These are phyloP conservation scores for Drosophila mauritiana DNA, from an alignment of 1,140 invertebrate species.

Conservation along the genomic window DNA sequence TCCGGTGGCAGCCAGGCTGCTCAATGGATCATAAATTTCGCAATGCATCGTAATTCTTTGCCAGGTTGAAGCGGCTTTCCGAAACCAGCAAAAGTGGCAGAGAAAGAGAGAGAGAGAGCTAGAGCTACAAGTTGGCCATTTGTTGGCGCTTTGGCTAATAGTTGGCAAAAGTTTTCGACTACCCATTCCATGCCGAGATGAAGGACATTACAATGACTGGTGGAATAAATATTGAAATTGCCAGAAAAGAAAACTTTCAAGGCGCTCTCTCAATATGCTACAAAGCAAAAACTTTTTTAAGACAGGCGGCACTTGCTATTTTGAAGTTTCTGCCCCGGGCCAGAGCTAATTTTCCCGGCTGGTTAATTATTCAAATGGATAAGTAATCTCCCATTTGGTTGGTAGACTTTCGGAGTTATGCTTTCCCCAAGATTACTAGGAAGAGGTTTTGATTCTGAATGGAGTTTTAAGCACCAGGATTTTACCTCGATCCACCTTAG, in stretches of 20 bases:
- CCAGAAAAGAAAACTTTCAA: constrained; percentile 54
- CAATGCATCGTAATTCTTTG: constrained; percentile 71
- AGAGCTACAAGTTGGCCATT: constrained; percentile 71
- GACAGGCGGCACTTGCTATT: constrained; percentile 30
- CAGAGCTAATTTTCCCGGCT: constrained; percentile 31
- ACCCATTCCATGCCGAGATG: constrained; percentile 33
- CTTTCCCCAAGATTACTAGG: neutral
- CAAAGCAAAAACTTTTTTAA: constrained; percentile 48
- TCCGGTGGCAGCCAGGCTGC: constrained; percentile 31
- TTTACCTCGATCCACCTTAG: constrained; percentile 2
- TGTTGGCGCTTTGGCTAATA: constrained; percentile 69
- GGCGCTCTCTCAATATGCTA: constrained; percentile 49
- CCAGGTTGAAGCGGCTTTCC: constrained; percentile 27
- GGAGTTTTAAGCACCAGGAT: constrained; percentile 20
- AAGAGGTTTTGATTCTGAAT: neutral
- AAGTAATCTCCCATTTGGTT: constrained; percentile 27
- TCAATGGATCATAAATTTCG: constrained; percentile 80
- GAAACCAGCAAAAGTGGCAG: neutral
- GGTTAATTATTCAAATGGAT: constrained; percentile 50
- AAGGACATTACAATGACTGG: constrained; percentile 52
- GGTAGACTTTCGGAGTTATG: constrained; percentile 9
- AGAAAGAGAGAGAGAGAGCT: neutral
- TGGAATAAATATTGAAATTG: constrained; percentile 59
- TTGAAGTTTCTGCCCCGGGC: constrained; percentile 18
- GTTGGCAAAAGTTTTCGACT: constrained; percentile 63